Percentiles rank a stretch among this genome's conserved stretches.
phyloP scores from a whole-genome alignment of 2,797 vertebrate species.

The Molothrus aeneus region DNA sequence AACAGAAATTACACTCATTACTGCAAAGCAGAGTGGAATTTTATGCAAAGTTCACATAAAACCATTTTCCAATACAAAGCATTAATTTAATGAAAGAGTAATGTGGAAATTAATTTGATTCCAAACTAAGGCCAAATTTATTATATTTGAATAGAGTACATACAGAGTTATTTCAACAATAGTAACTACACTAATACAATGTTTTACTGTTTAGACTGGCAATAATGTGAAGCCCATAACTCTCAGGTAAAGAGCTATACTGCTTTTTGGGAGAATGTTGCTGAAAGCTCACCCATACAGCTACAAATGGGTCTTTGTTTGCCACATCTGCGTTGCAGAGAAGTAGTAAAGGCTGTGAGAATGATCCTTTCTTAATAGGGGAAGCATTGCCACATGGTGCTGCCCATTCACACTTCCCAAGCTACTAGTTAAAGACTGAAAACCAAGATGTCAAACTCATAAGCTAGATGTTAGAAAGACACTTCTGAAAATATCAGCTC shows the following conservation, averaged over 20 bases:
- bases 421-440: not conserved
- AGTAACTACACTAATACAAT: not conserved
- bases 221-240: not conserved
- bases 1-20: slow-evolving; percentile 1
- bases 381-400: not conserved
- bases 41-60: not conserved
- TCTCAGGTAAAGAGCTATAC: not conserved
- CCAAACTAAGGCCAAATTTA: not conserved
- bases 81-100: not conserved
- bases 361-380: slow-evolving; percentile 39
- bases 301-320: slow-evolving; percentile 69
- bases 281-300: not conserved
- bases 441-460: not conserved
- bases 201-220: not conserved
- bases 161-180: not conserved
- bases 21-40: not conserved
- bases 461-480: not conserved
- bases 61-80: not conserved
- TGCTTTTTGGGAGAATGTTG: not conserved
- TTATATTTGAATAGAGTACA: not conserved
- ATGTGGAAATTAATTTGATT: not conserved
- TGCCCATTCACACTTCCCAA: not conserved
- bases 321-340: slow-evolving; percentile 54
- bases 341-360: slow-evolving; percentile 5
- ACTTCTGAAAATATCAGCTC: not conserved